Evolutionary conservation across 2,888 invertebrate genomes (phyloP).

Genomic region (Carabus problematicus): DNA sequence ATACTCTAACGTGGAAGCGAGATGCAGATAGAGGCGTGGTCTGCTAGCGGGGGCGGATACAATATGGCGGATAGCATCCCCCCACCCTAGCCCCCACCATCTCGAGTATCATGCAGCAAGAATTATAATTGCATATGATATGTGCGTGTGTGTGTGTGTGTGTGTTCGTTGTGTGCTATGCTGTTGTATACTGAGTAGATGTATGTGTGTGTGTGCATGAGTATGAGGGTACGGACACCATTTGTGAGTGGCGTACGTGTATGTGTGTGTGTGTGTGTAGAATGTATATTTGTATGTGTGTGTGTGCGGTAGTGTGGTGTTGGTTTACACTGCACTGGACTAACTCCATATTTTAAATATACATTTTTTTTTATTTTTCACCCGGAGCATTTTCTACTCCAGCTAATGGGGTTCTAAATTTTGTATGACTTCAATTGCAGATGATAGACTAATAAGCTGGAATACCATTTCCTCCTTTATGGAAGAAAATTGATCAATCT

Average conservation of each 20-base stretch:
- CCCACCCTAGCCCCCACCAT: constrained; percentile 54
- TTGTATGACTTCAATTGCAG: no score
- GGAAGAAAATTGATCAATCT: no score
- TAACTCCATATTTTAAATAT: no score
- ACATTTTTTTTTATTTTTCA: no score
- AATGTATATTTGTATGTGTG: no score
- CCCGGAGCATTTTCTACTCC: no score
- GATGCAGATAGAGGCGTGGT: constrained; percentile 54
- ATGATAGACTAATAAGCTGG: no score
- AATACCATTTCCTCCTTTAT: no score
- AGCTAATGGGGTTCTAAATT: no score
- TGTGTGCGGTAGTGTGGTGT: no score
- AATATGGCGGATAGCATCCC: constrained; percentile 59
- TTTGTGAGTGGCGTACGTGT: not conserved
- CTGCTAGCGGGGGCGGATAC: constrained; percentile 58
- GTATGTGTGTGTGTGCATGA: not conserved
- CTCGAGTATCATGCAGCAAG: constrained; percentile 56
- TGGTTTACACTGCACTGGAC: no score
- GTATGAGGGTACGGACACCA: not conserved
- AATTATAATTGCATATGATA: constrained; percentile 61
- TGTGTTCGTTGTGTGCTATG: not conserved
- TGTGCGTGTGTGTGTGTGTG: constrained; percentile 53
- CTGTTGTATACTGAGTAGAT: no score
- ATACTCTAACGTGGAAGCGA: constrained; percentile 46
- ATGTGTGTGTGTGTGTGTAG: constrained; percentile 1